These are phyloP conservation scores for Podilymbus podiceps DNA, from an alignment of 2,113 vertebrate species.

Conservation along the genomic window DNA sequence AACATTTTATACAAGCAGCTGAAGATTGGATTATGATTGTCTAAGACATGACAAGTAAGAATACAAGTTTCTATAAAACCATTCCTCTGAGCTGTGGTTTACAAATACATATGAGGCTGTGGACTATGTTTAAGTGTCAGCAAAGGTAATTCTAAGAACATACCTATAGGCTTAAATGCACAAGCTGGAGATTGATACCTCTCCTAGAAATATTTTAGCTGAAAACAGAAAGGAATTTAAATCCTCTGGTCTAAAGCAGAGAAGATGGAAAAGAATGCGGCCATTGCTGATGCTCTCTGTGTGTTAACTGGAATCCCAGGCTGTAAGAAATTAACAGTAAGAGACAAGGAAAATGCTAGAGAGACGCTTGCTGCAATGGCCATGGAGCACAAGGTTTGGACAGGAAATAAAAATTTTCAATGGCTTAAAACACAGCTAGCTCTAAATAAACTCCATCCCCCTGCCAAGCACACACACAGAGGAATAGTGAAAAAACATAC, in stretches of 20 bases:
- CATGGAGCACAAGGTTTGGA: background rate
- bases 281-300: background rate
- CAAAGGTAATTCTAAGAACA: background rate
- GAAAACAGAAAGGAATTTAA: background rate
- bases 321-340: background rate
- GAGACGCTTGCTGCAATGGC: background rate
- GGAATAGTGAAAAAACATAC: background rate
- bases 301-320: background rate
- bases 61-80: background rate
- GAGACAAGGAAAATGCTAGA: background rate
- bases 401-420: background rate
- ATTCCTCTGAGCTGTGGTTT: background rate
- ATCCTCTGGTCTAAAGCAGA: background rate
- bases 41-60: background rate
- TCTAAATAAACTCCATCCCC: background rate
- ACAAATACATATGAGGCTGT: background rate
- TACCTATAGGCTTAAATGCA: background rate
- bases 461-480: background rate
- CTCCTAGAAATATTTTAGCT: background rate
- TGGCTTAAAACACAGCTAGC: background rate
- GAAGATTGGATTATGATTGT: background rate
- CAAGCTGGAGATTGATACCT: background rate
- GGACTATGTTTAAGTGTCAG: background rate
- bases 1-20: background rate
- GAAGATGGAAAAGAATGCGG: background rate